Evolutionary conservation across 2,797 vertebrate species (phyloP).

Genomic region (Syngnathus acus): DNA sequence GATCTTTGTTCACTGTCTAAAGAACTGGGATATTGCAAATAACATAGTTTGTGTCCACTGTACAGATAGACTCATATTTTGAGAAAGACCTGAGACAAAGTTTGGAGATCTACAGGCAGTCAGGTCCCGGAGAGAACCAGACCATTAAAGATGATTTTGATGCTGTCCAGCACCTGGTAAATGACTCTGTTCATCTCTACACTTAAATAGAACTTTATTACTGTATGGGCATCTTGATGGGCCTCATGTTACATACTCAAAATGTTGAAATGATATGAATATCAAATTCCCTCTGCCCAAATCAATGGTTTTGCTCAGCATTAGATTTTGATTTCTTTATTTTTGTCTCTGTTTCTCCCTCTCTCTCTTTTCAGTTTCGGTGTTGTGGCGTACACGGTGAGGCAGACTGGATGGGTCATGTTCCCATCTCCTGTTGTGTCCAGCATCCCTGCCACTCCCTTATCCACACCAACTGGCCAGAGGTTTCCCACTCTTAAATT

Average conservation of each 20-base stretch:
- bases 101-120: slow-evolving; percentile 50
- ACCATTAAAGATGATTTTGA: slow-evolving; percentile 57
- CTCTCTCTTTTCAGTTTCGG: slow-evolving; percentile 40
- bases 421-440: slow-evolving; percentile 55
- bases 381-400: slow-evolving; percentile 57
- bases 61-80: slow-evolving; percentile 57
- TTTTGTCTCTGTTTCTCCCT: neutral
- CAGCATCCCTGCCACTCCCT: slow-evolving; percentile 37
- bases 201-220: neutral
- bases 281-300: neutral
- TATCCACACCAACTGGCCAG: slow-evolving; percentile 34
- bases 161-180: slow-evolving; percentile 51
- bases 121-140: slow-evolving; percentile 24
- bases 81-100: slow-evolving; percentile 50
- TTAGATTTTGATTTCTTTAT: neutral
- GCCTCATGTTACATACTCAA: neutral
- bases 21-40: neutral
- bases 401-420: slow-evolving; percentile 45
- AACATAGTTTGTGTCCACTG: neutral
- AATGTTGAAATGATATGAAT: neutral
- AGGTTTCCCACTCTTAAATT: slow-evolving; percentile 32
- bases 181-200: neutral
- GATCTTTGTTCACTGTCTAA: neutral
- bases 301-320: neutral
- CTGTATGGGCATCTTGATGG: neutral